A percentile compares a stretch with the other conserved stretches of the same genome.
These are phyloP conservation scores for Drosophila azteca DNA, from an alignment of 1,140 invertebrate genomes.

Conservation along the genomic window DNA sequence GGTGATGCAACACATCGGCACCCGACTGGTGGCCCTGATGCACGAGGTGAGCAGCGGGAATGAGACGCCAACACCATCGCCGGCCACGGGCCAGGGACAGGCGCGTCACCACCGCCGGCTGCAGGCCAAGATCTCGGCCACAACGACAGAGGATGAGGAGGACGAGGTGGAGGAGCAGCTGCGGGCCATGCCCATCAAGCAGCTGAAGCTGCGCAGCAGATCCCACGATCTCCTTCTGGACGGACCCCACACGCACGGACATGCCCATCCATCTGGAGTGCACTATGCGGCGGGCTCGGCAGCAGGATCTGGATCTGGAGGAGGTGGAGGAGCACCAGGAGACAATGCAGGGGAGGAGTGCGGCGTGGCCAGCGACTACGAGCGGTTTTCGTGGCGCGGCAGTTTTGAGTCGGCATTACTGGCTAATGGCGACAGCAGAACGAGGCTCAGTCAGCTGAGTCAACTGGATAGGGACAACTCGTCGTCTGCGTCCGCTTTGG, in stretches of 20 bases:
- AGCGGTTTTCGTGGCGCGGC: slow-evolving; percentile 94
- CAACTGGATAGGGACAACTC: slow-evolving; percentile 87
- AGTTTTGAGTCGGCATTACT: slow-evolving; percentile 94
- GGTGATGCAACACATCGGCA: slow-evolving; percentile 96
- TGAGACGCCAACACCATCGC: slow-evolving; percentile 85
- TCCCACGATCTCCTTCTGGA: slow-evolving; percentile 90
- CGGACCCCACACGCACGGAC: slow-evolving; percentile 31
- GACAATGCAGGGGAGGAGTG: slow-evolving; percentile 87
- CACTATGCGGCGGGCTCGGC: not conserved
- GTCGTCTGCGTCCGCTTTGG: slow-evolving; percentile 87
- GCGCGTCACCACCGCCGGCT: slow-evolving; percentile 79
- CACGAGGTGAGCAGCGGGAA: slow-evolving; percentile 93
- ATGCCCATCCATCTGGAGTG: slow-evolving; percentile 84
- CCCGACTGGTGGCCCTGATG: slow-evolving; percentile 94
- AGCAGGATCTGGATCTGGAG: slow-evolving; percentile 6
- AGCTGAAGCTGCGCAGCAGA: slow-evolving; percentile 86
- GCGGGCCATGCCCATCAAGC: slow-evolving; percentile 86
- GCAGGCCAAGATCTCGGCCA: slow-evolving; percentile 87
- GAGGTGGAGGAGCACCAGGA: slow-evolving; percentile 15
- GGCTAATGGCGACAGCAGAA: slow-evolving; percentile 91
- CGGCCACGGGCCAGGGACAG: slow-evolving; percentile 82
- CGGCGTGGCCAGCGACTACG: slow-evolving; percentile 92
- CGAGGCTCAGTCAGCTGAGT: slow-evolving; percentile 87
- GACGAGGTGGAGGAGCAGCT: slow-evolving; percentile 70
- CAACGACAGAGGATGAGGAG: slow-evolving; percentile 91